Conservation (phyloP, 1,140 invertebrate species). For the Camponotus vicinus region DNA sequence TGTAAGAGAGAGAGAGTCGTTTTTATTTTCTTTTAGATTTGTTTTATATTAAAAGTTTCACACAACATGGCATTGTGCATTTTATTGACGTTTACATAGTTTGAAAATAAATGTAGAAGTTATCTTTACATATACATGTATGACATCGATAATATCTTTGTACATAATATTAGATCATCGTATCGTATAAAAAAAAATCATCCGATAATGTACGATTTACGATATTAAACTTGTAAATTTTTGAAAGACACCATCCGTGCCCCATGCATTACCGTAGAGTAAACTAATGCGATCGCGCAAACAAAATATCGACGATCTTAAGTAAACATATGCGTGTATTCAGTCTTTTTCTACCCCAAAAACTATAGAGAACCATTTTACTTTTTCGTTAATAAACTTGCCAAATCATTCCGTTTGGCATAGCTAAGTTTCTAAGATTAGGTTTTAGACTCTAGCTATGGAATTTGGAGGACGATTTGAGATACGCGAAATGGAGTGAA, state of each 20-base stretch:
- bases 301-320: conserved; percentile 44
- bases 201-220: conserved; percentile 9
- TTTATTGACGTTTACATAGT: conserved; percentile 2
- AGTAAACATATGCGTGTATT: conserved; percentile 55
- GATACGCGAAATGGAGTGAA: conserved; percentile 33
- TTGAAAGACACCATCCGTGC: conserved; percentile 11
- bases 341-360: conserved; percentile 67
- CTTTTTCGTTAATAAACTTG: conserved; percentile 63
- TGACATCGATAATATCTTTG: conserved; percentile 64
- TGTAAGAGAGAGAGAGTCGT: background rate
- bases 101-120: conserved; percentile 2
- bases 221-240: conserved; percentile 42
- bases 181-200: conserved; percentile 45
- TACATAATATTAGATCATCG: conserved; percentile 65
- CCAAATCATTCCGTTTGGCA: conserved; percentile 68
- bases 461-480: conserved; percentile 56
- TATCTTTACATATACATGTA: conserved; percentile 33
- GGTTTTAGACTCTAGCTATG: conserved; percentile 65
- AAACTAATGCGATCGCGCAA: conserved; percentile 52
- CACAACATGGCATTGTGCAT: background rate
- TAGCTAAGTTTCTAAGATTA: conserved; percentile 66
- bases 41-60: background rate
- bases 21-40: background rate
- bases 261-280: conserved; percentile 72
- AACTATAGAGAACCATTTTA: conserved; percentile 46